Conservation (phyloP, 1,140 invertebrate genomes). For the Drosophila equinoxialis region DNA sequence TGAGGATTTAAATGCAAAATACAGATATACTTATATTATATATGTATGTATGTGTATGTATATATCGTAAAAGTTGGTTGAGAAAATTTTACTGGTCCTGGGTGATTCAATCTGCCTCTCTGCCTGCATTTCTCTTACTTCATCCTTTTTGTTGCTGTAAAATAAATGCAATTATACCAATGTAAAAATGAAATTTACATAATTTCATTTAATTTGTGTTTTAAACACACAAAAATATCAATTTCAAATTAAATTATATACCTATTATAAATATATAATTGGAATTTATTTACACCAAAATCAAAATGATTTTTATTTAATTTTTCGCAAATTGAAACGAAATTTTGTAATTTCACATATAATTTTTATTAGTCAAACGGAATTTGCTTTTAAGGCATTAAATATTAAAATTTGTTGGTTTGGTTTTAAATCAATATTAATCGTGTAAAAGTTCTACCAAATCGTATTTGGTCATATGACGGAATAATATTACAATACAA, state of each 20-base stretch:
- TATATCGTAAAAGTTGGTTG: neutral
- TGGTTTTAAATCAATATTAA: neutral
- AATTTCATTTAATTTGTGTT: slow-evolving; percentile 11
- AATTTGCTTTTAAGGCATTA: neutral
- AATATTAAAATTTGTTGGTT: neutral
- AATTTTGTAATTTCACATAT: neutral
- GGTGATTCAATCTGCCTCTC: neutral
- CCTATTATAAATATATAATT: neutral
- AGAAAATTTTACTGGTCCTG: neutral
- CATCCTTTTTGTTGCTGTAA: neutral
- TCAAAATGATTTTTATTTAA: neutral
- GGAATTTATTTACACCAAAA: slow-evolving; percentile 2
- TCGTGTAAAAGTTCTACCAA: too few relatives aligned
- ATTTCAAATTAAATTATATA: slow-evolving; percentile 3
- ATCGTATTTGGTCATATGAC: too few relatives aligned
- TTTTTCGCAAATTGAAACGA: neutral
- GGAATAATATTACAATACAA: too few relatives aligned
- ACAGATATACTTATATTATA: neutral
- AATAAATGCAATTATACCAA: slow-evolving; percentile 4
- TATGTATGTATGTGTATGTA: neutral
- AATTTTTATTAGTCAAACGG: neutral
- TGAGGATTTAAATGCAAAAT: neutral
- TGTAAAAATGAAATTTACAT: slow-evolving; percentile 7
- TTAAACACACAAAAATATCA: slow-evolving; percentile 4
- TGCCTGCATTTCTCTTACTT: too few relatives aligned